Conservation (phyloP, 2,888 invertebrate genomes). For the Clistopyga incitator region DNA sequence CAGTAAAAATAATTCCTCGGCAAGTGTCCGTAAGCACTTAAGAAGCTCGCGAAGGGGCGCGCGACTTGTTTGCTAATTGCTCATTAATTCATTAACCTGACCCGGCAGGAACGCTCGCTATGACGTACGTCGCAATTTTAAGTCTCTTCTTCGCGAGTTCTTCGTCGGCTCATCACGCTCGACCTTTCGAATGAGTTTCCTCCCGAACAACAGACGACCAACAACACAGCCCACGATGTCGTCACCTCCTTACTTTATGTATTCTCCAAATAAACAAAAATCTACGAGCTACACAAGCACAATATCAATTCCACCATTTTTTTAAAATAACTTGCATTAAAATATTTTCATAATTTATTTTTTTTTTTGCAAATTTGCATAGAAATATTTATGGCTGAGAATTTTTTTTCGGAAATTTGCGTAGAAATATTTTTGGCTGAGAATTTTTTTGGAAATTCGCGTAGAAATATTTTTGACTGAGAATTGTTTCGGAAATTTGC, state of each 20-base stretch:
- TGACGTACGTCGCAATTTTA: background rate
- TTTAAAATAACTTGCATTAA: too few relatives aligned
- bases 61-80: constrained; percentile 43
- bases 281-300: background rate
- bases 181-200: constrained; percentile 52
- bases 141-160: background rate
- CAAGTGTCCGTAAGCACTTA: background rate
- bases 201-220: constrained; percentile 10
- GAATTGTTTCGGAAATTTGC: too few relatives aligned
- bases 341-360: too few relatives aligned
- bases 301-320: background rate
- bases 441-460: too few relatives aligned
- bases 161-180: constrained; percentile 28
- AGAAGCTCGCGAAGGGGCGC: constrained; percentile 14
- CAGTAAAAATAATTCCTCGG: background rate
- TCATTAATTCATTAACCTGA: constrained; percentile 45
- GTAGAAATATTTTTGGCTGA: too few relatives aligned
- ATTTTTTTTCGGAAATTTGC: too few relatives aligned
- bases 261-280: background rate
- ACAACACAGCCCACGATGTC: constrained; percentile 44
- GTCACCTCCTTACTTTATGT: constrained; percentile 24
- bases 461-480: too few relatives aligned
- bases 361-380: too few relatives aligned
- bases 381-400: too few relatives aligned
- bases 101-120: background rate